Evolutionary conservation across 2,113 vertebrate genomes (phyloP).

Genomic region (Climacteris rufus): DNA sequence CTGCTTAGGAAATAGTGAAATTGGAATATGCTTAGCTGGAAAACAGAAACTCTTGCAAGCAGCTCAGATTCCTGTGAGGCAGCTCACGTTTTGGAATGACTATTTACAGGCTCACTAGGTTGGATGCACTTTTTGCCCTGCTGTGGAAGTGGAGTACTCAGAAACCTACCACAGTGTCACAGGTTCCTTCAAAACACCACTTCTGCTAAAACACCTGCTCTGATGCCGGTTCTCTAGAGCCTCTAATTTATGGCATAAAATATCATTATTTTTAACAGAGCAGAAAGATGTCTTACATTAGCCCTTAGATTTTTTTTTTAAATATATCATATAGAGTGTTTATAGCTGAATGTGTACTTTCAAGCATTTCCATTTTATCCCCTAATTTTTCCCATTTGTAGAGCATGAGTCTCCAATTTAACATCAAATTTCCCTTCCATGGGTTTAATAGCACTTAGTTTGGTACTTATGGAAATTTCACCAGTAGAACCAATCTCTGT

Average conservation of each 20-base stretch:
- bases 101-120: not conserved
- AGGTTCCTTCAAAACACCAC: not conserved
- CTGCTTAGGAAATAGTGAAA: not conserved
- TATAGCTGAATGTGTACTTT: slow-evolving; percentile 10
- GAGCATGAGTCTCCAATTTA: slow-evolving; percentile 48
- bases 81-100: not conserved
- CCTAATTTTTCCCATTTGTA: slow-evolving; percentile 32
- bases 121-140: not conserved
- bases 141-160: not conserved
- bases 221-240: not conserved
- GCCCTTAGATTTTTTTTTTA: not conserved
- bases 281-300: slow-evolving; percentile 12
- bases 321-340: not conserved
- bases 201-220: not conserved
- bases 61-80: not conserved
- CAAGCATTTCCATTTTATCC: slow-evolving; percentile 50
- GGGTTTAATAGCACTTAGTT: slow-evolving; percentile 58
- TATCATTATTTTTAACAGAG: slow-evolving; percentile 11
- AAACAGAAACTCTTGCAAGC: not conserved
- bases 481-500: slow-evolving; percentile 38
- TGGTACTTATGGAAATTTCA: slow-evolving; percentile 60
- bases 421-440: slow-evolving; percentile 52
- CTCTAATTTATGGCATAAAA: slow-evolving; percentile 29
- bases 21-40: not conserved
- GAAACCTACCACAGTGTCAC: not conserved